phyloP scores from a whole-genome alignment of 2,113 vertebrate species.

The Melanostigma gelatinosum region DNA sequence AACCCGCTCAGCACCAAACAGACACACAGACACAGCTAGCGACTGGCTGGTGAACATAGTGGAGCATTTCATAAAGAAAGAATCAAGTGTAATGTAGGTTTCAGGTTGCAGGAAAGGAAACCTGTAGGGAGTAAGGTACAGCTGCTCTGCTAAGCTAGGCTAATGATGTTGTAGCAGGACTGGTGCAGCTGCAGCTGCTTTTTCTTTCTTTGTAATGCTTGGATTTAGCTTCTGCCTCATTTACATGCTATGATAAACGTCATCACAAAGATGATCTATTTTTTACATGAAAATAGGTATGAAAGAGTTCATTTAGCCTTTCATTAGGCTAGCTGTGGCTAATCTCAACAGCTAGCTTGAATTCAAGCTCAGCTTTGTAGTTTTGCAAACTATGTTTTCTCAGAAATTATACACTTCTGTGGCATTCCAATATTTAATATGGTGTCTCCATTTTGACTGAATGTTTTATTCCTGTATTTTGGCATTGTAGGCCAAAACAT shows the following conservation, averaged over 20 bases:
- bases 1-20: background rate
- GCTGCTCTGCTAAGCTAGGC: background rate
- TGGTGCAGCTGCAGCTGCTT: background rate
- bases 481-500: background rate
- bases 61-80: background rate
- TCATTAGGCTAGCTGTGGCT: background rate
- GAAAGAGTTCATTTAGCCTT: background rate
- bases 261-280: background rate
- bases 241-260: background rate
- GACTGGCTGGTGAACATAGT: background rate
- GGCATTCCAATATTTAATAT: slow-evolving; percentile 3
- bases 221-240: background rate
- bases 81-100: background rate
- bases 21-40: slow-evolving; percentile 2
- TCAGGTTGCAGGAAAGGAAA: background rate
- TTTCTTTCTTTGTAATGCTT: background rate
- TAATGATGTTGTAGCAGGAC: background rate
- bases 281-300: background rate
- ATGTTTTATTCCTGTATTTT: background rate
- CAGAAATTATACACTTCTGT: background rate
- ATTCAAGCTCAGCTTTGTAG: background rate
- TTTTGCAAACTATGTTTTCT: slow-evolving; percentile 13
- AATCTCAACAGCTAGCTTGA: background rate
- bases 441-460: background rate
- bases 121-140: background rate